phyloP scores from a whole-genome alignment of 1,140 invertebrate genomes.

The Drosophila ohnishii region DNA sequence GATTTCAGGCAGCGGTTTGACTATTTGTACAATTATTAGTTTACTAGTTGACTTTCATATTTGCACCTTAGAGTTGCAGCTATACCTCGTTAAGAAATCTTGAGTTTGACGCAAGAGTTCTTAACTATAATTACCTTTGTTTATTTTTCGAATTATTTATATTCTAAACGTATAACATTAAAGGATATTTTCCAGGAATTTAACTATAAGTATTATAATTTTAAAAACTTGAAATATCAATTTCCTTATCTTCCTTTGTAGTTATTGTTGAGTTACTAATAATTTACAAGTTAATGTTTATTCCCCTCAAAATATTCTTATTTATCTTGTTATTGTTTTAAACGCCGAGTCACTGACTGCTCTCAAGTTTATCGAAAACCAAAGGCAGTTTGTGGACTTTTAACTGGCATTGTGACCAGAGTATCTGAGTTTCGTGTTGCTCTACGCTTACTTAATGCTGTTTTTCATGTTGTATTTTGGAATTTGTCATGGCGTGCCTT shows the following conservation, averaged over 20 bases:
- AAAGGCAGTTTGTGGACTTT: neutral
- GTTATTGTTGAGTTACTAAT: neutral
- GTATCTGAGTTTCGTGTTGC: slow-evolving; percentile 21
- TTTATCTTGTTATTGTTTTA: slow-evolving; percentile 37
- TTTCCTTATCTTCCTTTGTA: neutral
- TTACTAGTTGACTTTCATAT: neutral
- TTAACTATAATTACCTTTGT: too few species aligned
- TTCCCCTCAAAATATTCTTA: neutral
- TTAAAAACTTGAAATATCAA: too few species aligned
- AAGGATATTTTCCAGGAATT: too few species aligned
- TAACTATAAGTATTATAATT: too few species aligned
- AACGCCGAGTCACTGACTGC: neutral
- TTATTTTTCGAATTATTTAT: neutral
- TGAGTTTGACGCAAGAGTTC: neutral
- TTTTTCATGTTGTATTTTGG: slow-evolving; percentile 31
- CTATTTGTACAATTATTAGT: neutral
- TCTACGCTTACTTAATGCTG: neutral
- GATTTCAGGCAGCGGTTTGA: slow-evolving; percentile 2
- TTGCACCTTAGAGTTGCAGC: neutral
- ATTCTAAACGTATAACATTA: too few species aligned
- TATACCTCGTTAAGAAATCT: neutral
- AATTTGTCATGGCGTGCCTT: slow-evolving; percentile 39
- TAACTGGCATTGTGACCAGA: neutral
- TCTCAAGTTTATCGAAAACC: slow-evolving; percentile 6
- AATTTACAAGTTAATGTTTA: neutral